Evolutionary conservation across 1,140 invertebrate species (phyloP).

Genomic region (Drosophila mayri): DNA sequence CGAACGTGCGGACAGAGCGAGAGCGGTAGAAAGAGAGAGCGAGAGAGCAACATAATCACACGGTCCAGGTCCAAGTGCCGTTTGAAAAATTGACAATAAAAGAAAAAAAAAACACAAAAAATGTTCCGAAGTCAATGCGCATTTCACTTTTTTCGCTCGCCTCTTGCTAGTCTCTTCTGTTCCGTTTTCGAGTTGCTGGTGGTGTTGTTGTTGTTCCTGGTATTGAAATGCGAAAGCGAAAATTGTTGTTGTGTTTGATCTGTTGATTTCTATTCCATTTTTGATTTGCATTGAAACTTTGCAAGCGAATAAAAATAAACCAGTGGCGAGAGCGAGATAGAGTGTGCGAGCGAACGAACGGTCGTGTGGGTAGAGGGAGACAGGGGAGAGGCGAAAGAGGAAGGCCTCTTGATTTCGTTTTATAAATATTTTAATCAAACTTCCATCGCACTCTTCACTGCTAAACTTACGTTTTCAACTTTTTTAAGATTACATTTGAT

Average conservation of each 20-base stretch:
- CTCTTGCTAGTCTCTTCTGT: slow-evolving; percentile 46
- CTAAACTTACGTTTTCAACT: slow-evolving; percentile 46
- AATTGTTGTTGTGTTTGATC: slow-evolving; percentile 66
- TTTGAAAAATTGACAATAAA: slow-evolving; percentile 75
- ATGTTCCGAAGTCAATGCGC: slow-evolving; percentile 68
- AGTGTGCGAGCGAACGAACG: slow-evolving; percentile 25
- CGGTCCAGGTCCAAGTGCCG: slow-evolving; percentile 62
- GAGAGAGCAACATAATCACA: slow-evolving; percentile 42
- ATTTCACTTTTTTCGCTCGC: slow-evolving; percentile 72
- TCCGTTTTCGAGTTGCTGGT: slow-evolving; percentile 39
- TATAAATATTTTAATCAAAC: slow-evolving; percentile 29
- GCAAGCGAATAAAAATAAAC: slow-evolving; percentile 33
- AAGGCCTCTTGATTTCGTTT: slow-evolving; percentile 35
- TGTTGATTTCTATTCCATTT: slow-evolving; percentile 58
- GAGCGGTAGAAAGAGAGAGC: slow-evolving; percentile 16
- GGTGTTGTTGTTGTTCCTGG: slow-evolving; percentile 38
- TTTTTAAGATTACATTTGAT: slow-evolving; percentile 56
- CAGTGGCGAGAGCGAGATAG: slow-evolving; percentile 16
- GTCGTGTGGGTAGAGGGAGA: slow-evolving; percentile 5
- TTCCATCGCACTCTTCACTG: slow-evolving; percentile 38
- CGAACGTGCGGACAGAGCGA: slow-evolving; percentile 42
- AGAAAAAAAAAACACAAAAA: slow-evolving; percentile 24
- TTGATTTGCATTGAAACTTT: slow-evolving; percentile 70
- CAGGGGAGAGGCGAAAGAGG: slow-evolving; percentile 1
- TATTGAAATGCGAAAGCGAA: slow-evolving; percentile 63